These are phyloP conservation scores for Tympanoctomys barrerae DNA, from an alignment of 2,797 vertebrate genomes.

Conservation along the genomic window DNA sequence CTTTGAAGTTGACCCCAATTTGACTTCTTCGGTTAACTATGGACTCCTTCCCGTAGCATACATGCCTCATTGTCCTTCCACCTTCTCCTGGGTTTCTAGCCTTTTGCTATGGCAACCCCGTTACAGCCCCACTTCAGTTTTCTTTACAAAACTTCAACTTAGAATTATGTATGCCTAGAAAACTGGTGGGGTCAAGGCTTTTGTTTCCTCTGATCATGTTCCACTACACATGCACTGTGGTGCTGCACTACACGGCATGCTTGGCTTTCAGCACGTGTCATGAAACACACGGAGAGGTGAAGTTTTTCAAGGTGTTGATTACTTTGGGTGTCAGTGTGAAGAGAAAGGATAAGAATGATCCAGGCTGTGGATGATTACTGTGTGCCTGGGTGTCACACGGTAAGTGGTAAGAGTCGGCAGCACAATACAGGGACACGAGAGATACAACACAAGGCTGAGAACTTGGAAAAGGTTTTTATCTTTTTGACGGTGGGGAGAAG, in stretches of 20 bases:
- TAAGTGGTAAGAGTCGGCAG: slow-evolving; percentile 1
- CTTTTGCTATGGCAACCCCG: background rate
- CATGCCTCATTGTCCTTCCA: background rate
- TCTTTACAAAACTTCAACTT: background rate
- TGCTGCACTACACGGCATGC: background rate
- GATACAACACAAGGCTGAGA: slow-evolving; percentile 34
- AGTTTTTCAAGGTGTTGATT: slow-evolving; percentile 31
- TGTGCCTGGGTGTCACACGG: background rate
- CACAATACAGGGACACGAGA: background rate
- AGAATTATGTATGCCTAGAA: background rate
- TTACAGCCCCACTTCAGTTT: background rate
- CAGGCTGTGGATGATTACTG: background rate
- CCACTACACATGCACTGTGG: background rate
- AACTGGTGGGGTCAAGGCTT: background rate
- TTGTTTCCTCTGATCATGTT: background rate
- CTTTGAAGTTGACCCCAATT: background rate
- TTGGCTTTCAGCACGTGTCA: background rate
- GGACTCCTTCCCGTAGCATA: background rate
- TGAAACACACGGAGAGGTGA: background rate
- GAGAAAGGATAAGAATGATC: slow-evolving; percentile 22
- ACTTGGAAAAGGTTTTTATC: slow-evolving; percentile 33
- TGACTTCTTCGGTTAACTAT: background rate
- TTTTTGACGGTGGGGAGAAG: slow-evolving; percentile 14
- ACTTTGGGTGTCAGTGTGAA: background rate
- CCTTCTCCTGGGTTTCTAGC: background rate